Base-by-base conservation (phyloP, 2,888 invertebrate genomes). In the Nomada flava region DNA sequence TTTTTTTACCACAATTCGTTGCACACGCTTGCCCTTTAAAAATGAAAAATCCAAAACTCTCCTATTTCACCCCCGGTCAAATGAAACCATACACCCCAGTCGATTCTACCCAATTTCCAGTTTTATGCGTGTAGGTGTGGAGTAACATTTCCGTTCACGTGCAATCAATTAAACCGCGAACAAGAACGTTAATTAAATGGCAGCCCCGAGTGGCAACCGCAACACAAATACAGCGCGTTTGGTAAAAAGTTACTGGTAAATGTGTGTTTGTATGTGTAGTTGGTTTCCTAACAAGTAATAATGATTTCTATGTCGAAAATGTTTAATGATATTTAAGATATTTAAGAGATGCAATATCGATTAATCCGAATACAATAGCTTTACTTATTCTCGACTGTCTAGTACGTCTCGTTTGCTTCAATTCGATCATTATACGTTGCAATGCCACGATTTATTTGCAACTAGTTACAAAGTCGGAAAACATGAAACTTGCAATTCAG, bases 171-270 rank as follows among this genome's bases (percentile, higher is more conserved):
- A 23, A 76, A 23, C 15, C 29, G 36, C 55, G 20, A 44, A 59
- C 75, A 69, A 55, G n/a, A 69, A 55, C 47, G 73, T 65, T 73
- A 73, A 77, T 77, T 73, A 63, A 77, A 60, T 23, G 26, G 20
- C 47, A 11, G 0, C 13, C 53, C 4, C 9, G 52, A n/a, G 63
- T 13, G 23, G 5, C n/a, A 2, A 23, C 36, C 47, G 36, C 18
- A 36, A 20, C 36, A 20, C 60, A 50, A 53, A 53, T 26, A 53
- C 20, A 60, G 5, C 9, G n/a, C 2, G 57, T 11, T 53, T 29
- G 52, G 29, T 36, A 18, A 20, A 26, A 15, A 15, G 23, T 26
- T 20, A 15, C 10, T 4, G 23, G 13, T 7, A 29, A 64, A 52
- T 15, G 50, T 9, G 15, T 1, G 5, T 1, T 23, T 23, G n/a